Base-by-base conservation (phyloP, 2,113 vertebrate genomes). In the Gracilinanus agilis region DNA sequence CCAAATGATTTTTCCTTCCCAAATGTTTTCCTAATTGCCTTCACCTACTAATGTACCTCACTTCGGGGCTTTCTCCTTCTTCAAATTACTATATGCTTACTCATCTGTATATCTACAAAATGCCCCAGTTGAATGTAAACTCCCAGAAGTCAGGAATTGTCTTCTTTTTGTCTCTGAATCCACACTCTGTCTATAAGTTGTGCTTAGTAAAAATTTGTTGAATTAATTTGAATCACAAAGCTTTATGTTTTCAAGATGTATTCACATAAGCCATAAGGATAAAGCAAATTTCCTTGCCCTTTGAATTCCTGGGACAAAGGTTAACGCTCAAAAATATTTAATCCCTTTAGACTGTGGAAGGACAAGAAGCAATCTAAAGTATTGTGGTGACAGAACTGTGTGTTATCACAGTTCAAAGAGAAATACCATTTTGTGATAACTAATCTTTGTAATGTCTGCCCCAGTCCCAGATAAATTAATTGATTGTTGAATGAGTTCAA, bases 361-460 rank as follows among this genome's bases (percentile, higher is more conserved):
- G 44, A 93, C 49, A 27, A 94, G 88, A 92, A 92, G 92, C 89
- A 61, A 44, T 40, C 95, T 55, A 96, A 95, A 96, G 25, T 23
- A 13, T 90, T 53, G 16, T 12, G 90, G 24, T n/a, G 27, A 75
- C 93, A 95, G 44, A 91, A 56, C 23, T 92, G 88, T 83, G 88
- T 92, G 83, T 55, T 11, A 92, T 90, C 91, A 96, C 2, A 90
- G 44, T n/a, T 93, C 88, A 94, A 91, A 44, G 54, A 27, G 75
- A 95, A 92, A 19, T 49, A 91, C 49, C 95, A 55, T 54, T 55
- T 44, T 92, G 53, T 90, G 67, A 83, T 83, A 83, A 83, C 67
- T 83, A 83, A 83, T 40, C n/a, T 40, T 83, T 83, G n/a, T 83
- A 40, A 83, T 21, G 67, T 40, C 6, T 40, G 67, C 34, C 34